Evolutionary conservation across 2,113 vertebrate genomes (phyloP), one percentile per base, ranked within the genome.

Genomic region (Manacus vitellinus): DNA sequence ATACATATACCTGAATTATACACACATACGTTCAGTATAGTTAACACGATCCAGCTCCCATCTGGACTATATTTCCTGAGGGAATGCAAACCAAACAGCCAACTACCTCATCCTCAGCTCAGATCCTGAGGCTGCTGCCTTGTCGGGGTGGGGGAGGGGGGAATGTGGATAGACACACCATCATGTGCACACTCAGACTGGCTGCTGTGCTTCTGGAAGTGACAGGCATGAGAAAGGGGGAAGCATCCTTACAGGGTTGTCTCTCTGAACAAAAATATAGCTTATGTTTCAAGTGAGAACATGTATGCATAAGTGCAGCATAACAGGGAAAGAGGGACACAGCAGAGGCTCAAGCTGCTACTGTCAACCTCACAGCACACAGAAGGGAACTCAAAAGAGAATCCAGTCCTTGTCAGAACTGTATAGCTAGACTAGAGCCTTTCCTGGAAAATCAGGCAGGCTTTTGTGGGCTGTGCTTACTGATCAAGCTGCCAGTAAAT

Each of bases 11-110:
- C 77, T 66, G 88, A 83, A 90, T 79, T 83, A 88, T 16, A 71
- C 27, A 83, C 56, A 71, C 4, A 47, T 11, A 58, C 27, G 71
- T 79, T 76, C 86, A 63, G 51, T 27, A 39, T 4, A 49, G 79
- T 91, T 91, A 94, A 94, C 65, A 78, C 2, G 1, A 89, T 89
- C 80, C 93, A 91, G 73, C 47, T 94, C 65, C 92, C 95, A 95
- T 96, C 94, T 94, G 95, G 93, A 92, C 61, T 75, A 24, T 41
- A 59, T 94, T 92, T 96, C 89, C 93, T 75, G 80, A 94, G 93
- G 86, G 94, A 92, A 91, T 24, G 68, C 56, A 89, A 61, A 76
- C 61, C 78, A 84, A 92, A 62, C 46, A 92, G 86, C 76, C 76
- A 83, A 81, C 23, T 56, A 82, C 44, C 75, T 86, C 73, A 77